Evolutionary conservation across 1,140 invertebrate genomes (phyloP), one percentile per base, ranked within the genome.

Genomic region (Plectrocnemia conspersa): DNA sequence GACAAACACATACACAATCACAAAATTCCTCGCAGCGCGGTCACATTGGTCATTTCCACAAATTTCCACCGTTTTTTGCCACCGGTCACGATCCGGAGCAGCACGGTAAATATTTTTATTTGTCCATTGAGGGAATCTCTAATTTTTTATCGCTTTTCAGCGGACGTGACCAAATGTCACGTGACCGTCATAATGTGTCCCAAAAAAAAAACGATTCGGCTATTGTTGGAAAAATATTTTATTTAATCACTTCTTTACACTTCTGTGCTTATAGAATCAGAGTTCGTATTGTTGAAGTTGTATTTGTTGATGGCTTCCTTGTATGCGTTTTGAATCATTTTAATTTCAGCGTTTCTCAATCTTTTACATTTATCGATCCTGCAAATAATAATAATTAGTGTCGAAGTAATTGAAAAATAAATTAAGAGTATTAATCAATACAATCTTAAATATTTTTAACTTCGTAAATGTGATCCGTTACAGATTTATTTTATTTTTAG

Each of bases 101-200:
- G 35, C 18, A 38, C 35, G 35, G 35, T 38, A 38, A 38, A 38
- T 38, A 38, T 38, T 38, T 38, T 38, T 16, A 16, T 29, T 38
- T 38, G 18, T 16, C 15, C n/a, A n/a, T n/a, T n/a, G n/a, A n/a
- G 35, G 15, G 18, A 10, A 16, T 38, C 18, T 38, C 35, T 7
- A n/a, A 7, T n/a, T 29, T 29, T 29, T 29, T 29, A 7, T 29
- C 27, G 6, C 27, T n/a, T n/a, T 7, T n/a, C 27, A 7, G 6
- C 7, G 6, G 27, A 7, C 27, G 6, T n/a, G 7, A 7, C 32
- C 6, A 29, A 29, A 29, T n/a, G n/a, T 29, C n/a, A 29, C n/a
- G 6, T n/a, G n/a, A 29, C 6, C 6, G 27, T 29, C 27, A 29
- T n/a, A 7, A 29, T 29, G 6, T 7, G 6, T 7, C n/a, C 27